Conservation (phyloP, 2,888 invertebrate genomes). For the Drosophila subquinaria region DNA sequence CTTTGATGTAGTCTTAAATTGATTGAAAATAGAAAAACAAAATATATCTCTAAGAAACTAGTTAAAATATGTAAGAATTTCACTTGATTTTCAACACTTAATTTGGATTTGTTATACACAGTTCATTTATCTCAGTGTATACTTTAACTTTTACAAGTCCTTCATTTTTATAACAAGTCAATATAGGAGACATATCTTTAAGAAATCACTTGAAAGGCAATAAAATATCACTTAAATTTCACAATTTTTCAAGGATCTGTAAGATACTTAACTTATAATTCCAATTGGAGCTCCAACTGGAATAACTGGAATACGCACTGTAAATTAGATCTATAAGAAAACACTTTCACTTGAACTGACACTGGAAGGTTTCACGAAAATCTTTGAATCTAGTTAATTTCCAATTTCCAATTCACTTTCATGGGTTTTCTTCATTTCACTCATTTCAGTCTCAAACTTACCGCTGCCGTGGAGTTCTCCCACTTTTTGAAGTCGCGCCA, state of each 20-base stretch:
- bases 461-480: slow-evolving; percentile 88
- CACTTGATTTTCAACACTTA: no score
- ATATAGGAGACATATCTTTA: not conserved
- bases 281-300: not conserved
- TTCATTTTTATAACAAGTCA: no score
- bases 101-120: no score
- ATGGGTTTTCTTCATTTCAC: not conserved
- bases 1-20: not conserved
- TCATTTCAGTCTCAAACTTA: slow-evolving; percentile 84
- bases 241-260: no score
- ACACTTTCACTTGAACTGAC: not conserved
- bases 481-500: slow-evolving; percentile 88
- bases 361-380: not conserved
- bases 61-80: not conserved
- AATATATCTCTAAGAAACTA: not conserved
- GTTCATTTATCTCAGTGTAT: no score
- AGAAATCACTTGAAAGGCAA: not conserved
- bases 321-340: not conserved
- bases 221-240: not conserved
- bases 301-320: not conserved
- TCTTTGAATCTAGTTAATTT: not conserved
- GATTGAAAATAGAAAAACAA: not conserved
- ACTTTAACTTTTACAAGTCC: no score
- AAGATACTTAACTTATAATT: not conserved
- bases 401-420: not conserved